phyloP scores from a whole-genome alignment of 2,113 vertebrate species.

The Seriola dumerili region DNA sequence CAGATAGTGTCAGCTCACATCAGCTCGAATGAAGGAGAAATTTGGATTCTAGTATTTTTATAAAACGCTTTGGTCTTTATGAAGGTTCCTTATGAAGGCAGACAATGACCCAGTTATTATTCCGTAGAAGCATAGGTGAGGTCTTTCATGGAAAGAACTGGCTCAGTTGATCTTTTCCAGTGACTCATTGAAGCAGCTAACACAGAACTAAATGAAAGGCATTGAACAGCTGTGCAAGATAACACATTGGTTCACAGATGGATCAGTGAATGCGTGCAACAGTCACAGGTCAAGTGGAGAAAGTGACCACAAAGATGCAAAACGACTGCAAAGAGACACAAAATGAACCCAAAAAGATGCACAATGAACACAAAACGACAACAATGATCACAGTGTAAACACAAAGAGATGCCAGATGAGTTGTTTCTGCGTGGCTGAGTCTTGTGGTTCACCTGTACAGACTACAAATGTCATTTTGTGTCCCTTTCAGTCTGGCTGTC shows the following conservation, averaged over 20 bases:
- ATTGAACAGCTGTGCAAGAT: slow-evolving; percentile 23
- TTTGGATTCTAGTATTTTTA: background rate
- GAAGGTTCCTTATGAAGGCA: background rate
- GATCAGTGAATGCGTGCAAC: background rate
- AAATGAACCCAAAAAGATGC: background rate
- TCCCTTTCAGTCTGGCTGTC: background rate
- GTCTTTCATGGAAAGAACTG: slow-evolving; percentile 43
- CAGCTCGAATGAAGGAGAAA: background rate
- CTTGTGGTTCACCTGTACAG: background rate
- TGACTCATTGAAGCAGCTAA: slow-evolving; percentile 34
- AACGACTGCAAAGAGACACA: background rate
- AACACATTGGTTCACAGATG: background rate
- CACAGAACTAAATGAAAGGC: background rate
- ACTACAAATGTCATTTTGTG: background rate
- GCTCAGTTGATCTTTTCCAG: slow-evolving; percentile 48
- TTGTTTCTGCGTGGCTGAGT: background rate
- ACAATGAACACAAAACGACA: background rate
- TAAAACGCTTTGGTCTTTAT: background rate
- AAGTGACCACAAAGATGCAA: too few relatives aligned
- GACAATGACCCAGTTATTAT: slow-evolving; percentile 20
- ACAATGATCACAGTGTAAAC: background rate
- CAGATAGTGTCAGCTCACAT: slow-evolving; percentile 7
- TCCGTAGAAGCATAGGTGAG: slow-evolving; percentile 7
- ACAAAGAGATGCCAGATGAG: background rate
- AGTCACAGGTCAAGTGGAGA: background rate